phyloP scores from a whole-genome alignment of 2,113 vertebrate genomes.

The Ondatra zibethicus region DNA sequence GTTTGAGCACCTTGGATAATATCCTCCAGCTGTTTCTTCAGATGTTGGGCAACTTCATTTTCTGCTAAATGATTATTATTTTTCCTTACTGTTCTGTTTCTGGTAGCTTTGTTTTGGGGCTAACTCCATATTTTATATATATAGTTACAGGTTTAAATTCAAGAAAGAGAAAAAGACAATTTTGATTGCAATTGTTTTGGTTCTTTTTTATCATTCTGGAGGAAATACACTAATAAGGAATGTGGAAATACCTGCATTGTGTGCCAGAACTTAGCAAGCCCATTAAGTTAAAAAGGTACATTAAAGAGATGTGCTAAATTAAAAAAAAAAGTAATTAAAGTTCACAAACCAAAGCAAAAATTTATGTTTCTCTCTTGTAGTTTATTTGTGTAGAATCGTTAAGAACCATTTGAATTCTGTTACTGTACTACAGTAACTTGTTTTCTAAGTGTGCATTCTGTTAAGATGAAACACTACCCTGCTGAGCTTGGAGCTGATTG shows the following conservation, averaged over 20 bases:
- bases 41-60: constrained; percentile 32
- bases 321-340: constrained; percentile 65
- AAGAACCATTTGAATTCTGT: constrained; percentile 46
- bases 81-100: not conserved
- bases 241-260: not conserved
- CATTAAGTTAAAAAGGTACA: constrained; percentile 48
- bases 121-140: not conserved
- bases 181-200: constrained; percentile 13
- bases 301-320: constrained; percentile 59
- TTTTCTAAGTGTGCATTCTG: constrained; percentile 11
- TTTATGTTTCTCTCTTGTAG: constrained; percentile 55
- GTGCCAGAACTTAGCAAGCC: constrained; percentile 29
- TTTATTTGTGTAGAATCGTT: constrained; percentile 46
- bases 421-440: constrained; percentile 64
- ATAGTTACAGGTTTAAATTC: not conserved
- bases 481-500: too few relatives aligned
- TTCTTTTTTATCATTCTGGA: constrained; percentile 26
- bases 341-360: constrained; percentile 59
- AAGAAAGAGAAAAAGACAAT: not conserved
- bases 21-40: not conserved
- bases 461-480: constrained; percentile 37
- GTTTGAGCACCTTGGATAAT: not conserved
- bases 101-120: constrained; percentile 40
- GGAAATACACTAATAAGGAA: constrained; percentile 14
- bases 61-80: not conserved